Evolutionary conservation across 2,113 vertebrate genomes (phyloP), one percentile per base, ranked within the genome.

Genomic region (Falcunculus frontatus): DNA sequence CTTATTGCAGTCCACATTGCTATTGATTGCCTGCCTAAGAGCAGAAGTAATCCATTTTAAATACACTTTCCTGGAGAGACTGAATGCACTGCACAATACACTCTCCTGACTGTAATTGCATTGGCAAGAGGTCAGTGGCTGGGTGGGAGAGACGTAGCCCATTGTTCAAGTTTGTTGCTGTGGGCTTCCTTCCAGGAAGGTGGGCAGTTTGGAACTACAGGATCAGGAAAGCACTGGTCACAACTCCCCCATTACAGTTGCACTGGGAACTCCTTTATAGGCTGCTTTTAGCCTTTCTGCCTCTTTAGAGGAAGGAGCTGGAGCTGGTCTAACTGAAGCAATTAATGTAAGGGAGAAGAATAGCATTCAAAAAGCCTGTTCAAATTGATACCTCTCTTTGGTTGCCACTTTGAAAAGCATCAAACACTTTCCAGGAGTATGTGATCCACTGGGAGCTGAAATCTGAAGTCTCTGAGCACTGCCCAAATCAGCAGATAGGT

Each of bases 1-100:
- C 98, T 98, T 98, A 98, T 95, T 98, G 98, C 98, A 98, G 98
- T 98, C 98, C 98, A 98, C 98, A 96, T 98, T 96, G 98, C 98
- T 99, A 99, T 99, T 98, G 99, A 99, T 98, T 55, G 68, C 52
- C 97, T 98, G 98, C 97, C 97, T 92, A 93, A 97, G 96, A 98
- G 97, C 97, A 98, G 98, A 98, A 98, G 98, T 98, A 98, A 99
- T 99, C 98, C 98, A 98, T 99, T 99, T 98, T 98, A 98, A 99
- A 99, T 98, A 97, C 97, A 98, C 98, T 98, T 92, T 98, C 94
- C 96, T 97, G 87, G 87, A 84, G 94, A 96, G 97, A 93, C 89
- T 59, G 89, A 68, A 91, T 50, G 93, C 77, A 73, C 70, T 91
- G 63, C 83, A 87, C 39, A 64, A 87, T 95, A 52, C 87, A 96